Percentiles rank a stretch among this genome's conserved stretches.
Evolutionary conservation across 2,888 invertebrate species (phyloP).

Genomic region (Heliothis peltigera): DNA sequence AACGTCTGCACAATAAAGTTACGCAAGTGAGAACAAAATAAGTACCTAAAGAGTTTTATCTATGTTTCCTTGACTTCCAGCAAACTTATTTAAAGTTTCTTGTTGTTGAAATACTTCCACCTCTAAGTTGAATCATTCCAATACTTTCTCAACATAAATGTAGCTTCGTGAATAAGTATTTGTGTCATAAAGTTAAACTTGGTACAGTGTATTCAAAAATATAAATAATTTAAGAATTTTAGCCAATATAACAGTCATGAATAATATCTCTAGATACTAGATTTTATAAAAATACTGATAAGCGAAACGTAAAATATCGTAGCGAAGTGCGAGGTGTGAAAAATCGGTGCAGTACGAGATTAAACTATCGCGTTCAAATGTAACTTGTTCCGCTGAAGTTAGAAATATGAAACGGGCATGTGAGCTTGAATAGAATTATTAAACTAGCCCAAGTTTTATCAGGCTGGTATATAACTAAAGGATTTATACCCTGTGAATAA

Average conservation of each 20-base stretch:
- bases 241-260: not conserved
- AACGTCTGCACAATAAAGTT: constrained; percentile 56
- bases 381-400: constrained; percentile 42
- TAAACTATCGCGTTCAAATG: constrained; percentile 53
- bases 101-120: constrained; percentile 58
- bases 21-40: constrained; percentile 58
- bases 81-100: constrained; percentile 60
- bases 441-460: not conserved
- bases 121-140: constrained; percentile 55
- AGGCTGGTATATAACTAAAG: not conserved
- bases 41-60: constrained; percentile 59
- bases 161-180: constrained; percentile 26
- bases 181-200: constrained; percentile 13
- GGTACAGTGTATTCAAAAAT: not conserved
- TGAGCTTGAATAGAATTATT: constrained; percentile 32
- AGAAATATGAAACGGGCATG: constrained; percentile 30
- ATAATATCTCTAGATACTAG: not conserved
- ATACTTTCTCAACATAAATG: constrained; percentile 47
- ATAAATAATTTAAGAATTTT: not conserved
- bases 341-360: constrained; percentile 47
- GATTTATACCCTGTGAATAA: constrained; percentile 5
- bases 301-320: constrained; percentile 27
- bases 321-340: constrained; percentile 39
- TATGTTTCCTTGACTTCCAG: constrained; percentile 54
- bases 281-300: constrained; percentile 13